phyloP scores from a whole-genome alignment of 2,888 invertebrate species.

The Phalera bucephala region DNA sequence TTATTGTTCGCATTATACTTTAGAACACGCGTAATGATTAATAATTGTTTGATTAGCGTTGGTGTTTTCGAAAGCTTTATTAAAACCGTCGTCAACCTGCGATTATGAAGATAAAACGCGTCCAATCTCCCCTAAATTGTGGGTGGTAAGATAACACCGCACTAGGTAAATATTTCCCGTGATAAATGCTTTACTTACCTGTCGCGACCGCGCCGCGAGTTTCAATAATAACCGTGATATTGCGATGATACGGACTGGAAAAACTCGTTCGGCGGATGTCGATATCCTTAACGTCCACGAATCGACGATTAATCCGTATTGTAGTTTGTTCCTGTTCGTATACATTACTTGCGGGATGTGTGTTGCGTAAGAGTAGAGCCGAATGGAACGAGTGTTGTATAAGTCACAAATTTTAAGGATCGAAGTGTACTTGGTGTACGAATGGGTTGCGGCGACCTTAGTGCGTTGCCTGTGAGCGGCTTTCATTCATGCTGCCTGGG shows the following conservation, averaged over 20 bases:
- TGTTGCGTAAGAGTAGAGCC: background rate
- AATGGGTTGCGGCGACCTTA: conserved; percentile 48
- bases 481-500: conserved; percentile 81
- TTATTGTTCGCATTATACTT: background rate
- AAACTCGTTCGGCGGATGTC: conserved; percentile 81
- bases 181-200: conserved; percentile 80
- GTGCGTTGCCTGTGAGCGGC: conserved; percentile 72
- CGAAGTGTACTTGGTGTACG: conserved; percentile 46
- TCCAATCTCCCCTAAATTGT: conserved; percentile 56
- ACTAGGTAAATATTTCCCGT: conserved; percentile 69
- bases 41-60: conserved; percentile 1
- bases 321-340: conserved; percentile 14
- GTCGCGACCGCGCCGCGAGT: conserved; percentile 77
- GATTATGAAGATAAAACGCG: conserved; percentile 38
- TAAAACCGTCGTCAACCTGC: conserved; percentile 20
- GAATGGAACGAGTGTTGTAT: conserved; percentile 41
- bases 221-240: conserved; percentile 83
- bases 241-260: conserved; percentile 82
- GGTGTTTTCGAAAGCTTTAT: conserved; percentile 13
- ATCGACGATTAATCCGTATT: conserved; percentile 35
- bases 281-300: conserved; percentile 77
- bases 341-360: conserved; percentile 37
- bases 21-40: conserved; percentile 2
- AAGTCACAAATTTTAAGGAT: conserved; percentile 12
- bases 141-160: conserved; percentile 51